Evolutionary conservation across 2,888 invertebrate genomes (phyloP), one percentile per base, ranked within the genome.

Genomic region (Sylvicola cinctus): DNA sequence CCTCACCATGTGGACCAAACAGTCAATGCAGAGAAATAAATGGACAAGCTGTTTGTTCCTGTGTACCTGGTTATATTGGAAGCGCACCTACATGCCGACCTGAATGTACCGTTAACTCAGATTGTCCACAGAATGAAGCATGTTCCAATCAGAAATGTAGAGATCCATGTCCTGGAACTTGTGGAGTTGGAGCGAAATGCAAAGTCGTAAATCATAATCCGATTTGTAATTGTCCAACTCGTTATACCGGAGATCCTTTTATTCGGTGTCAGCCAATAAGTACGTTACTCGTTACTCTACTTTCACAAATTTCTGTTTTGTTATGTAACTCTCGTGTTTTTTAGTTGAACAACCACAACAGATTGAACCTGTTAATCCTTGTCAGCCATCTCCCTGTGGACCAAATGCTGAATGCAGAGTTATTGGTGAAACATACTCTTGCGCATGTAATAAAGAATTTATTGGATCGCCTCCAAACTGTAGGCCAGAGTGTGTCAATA

Each of bases 91-190:
- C 72, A 17, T 71, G 76, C 37, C 48, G 63, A 3, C 60, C 61
- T 31, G 80, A 83, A 59, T 85, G 85, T 53, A 70, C 74, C 47
- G 65, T 73, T 15, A 79, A 87, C 48, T 71, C 74, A 35, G 83
- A 84, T 50, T 87, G 87, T 50, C 61, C 70, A 14, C 52, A 62
- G 36, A 65, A 70, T 44, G 68, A 70, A 53, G 77, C 80, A 16
- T 85, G 85, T 46, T 75, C 83, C 49, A 76, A 77, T 20, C 77
- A 78, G 49, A 67, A 70, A 45, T 87, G 87, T 47, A 64, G 69
- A 41, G 77, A 84, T 55, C 83, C 84, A 16, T 85, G 84, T 45
- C 74, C 79, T 1, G 81, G 81, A 31, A 70, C 74, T 15, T 85
- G 85, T 50, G 85, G 83, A 10, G 52, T 72, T 16, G 72, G 74